A percentile compares a stretch with the other conserved stretches of the same genome.
phyloP scores from a whole-genome alignment of 2,888 invertebrate species.

The Nymphalis urticae region DNA sequence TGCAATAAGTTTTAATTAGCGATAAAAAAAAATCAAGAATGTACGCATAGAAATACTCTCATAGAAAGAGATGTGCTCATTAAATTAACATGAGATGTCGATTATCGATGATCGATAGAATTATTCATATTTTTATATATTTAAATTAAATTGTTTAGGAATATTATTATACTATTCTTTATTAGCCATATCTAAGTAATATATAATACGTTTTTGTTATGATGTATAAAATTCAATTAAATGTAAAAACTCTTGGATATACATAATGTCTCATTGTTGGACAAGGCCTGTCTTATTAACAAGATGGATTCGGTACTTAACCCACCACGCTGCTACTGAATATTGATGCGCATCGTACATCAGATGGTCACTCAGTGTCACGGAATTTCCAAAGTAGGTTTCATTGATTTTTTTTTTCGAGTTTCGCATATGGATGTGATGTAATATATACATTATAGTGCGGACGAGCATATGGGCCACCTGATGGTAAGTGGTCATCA shows the following conservation, averaged over 20 bases:
- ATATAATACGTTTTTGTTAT: background rate
- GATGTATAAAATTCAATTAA: background rate
- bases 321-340: conserved; percentile 5
- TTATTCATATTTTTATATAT: background rate
- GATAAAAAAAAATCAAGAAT: background rate
- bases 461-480: too few relatives aligned
- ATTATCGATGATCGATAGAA: conserved; percentile 2
- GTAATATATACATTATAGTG: too few relatives aligned
- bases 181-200: background rate
- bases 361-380: background rate
- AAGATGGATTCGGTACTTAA: conserved; percentile 7
- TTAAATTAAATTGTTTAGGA: background rate
- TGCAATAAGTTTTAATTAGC: background rate
- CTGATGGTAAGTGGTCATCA: too few relatives aligned
- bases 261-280: conserved; percentile 1
- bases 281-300: conserved; percentile 8
- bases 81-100: background rate
- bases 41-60: background rate
- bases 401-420: background rate
- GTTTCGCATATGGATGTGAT: background rate
- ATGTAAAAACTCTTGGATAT: background rate
- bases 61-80: background rate
- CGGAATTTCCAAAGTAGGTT: conserved; percentile 3
- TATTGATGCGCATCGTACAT: background rate
- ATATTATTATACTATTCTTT: background rate